Evolutionary conservation across 2,113 vertebrate genomes (phyloP).

Genomic region (Mormyrus iriodes): DNA sequence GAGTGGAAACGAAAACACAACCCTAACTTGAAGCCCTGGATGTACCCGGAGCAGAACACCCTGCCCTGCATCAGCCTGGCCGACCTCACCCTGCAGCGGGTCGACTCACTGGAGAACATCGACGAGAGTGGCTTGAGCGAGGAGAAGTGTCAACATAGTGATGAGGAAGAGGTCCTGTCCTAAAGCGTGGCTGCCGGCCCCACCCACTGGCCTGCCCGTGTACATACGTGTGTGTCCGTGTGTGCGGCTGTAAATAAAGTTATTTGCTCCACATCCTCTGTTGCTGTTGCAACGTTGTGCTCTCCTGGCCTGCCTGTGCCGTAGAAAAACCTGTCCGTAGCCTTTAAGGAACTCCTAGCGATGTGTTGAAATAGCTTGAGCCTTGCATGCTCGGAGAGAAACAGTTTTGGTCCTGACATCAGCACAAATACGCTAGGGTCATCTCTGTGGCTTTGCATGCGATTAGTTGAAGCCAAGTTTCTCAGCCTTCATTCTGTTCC

Average conservation of each 20-base stretch:
- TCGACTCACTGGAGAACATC: constrained; percentile 71
- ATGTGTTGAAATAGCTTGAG: not conserved
- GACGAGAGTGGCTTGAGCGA: constrained; percentile 68
- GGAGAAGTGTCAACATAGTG: constrained; percentile 60
- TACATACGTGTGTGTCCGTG: constrained; percentile 19
- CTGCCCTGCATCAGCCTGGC: constrained; percentile 59
- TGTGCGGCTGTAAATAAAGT: constrained; percentile 11
- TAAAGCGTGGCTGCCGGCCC: not conserved
- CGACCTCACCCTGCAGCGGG: constrained; percentile 62
- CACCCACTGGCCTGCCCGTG: not conserved
- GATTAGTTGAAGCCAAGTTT: not conserved
- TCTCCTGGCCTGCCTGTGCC: not conserved
- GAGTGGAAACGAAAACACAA: constrained; percentile 74
- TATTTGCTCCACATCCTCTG: constrained; percentile 2
- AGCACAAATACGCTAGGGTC: not conserved
- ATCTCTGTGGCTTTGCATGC: not conserved
- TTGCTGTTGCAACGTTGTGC: not conserved
- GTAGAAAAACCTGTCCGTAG: not conserved
- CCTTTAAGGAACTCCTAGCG: not conserved
- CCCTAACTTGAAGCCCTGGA: constrained; percentile 69
- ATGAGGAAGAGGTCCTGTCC: constrained; percentile 61
- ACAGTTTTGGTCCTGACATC: not conserved
- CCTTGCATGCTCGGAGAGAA: not conserved
- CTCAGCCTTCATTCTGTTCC: not conserved
- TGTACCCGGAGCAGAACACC: constrained; percentile 70